These are phyloP conservation scores for Prionailurus bengalensis DNA, from an alignment of 2,113 vertebrate genomes.

Conservation along the genomic window DNA sequence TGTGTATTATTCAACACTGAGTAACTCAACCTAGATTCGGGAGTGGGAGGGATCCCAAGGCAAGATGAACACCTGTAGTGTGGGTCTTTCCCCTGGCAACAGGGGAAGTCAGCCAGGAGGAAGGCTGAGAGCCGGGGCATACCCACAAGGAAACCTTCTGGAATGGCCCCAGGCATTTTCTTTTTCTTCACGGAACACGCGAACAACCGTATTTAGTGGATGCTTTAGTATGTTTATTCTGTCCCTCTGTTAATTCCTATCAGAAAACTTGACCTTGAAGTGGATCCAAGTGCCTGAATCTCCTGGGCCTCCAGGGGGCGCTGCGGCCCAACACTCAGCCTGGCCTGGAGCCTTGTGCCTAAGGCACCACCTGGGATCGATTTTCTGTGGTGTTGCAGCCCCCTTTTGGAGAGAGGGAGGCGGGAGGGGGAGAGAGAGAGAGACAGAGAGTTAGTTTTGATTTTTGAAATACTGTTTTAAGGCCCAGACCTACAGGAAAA, in stretches of 20 bases:
- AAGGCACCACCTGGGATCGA: background rate
- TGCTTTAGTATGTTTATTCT: background rate
- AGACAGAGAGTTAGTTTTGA: background rate
- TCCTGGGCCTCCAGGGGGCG: conserved; percentile 70
- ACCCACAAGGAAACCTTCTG: background rate
- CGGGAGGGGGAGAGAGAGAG: accelerated
- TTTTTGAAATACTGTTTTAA: background rate
- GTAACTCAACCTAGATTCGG: background rate
- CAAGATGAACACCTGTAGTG: background rate
- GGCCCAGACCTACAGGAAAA: background rate
- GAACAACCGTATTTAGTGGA: background rate
- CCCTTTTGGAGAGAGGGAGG: background rate
- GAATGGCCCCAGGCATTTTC: background rate
- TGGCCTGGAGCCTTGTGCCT: background rate
- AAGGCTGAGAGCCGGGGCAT: background rate
- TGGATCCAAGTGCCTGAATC: background rate
- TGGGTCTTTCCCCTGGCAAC: background rate
- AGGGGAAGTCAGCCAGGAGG: background rate
- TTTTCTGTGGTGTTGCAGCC: background rate
- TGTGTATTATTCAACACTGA: background rate
- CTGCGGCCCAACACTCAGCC: conserved; percentile 13
- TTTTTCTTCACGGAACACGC: background rate
- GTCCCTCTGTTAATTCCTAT: background rate
- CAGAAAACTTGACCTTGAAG: background rate
- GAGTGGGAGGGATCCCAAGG: background rate